Percentiles rank a stretch among this genome's conserved stretches.
These are phyloP conservation scores for Hippocampus kuda DNA, from an alignment of 2,797 vertebrate species.

Conservation along the genomic window DNA sequence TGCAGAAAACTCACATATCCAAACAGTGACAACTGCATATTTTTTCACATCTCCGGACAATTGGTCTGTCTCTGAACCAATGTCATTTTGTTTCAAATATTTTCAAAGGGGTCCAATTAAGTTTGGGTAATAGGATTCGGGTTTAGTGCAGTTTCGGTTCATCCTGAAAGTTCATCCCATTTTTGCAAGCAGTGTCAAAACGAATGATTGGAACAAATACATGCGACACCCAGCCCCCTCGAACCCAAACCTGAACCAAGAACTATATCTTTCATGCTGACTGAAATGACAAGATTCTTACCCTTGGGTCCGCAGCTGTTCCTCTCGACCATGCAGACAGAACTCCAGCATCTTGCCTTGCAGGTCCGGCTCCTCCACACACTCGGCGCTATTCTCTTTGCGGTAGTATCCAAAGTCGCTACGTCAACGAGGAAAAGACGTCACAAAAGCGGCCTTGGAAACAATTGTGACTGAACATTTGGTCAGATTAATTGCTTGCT, in stretches of 20 bases:
- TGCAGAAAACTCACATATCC: too few species aligned
- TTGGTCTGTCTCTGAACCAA: too few species aligned
- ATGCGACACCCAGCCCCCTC: not conserved
- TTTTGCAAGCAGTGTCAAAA: not conserved
- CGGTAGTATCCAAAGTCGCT: conserved; percentile 95
- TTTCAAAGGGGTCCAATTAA: too few species aligned
- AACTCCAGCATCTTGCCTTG: conserved; percentile 82
- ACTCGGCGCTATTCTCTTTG: conserved; percentile 78
- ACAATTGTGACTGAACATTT: not conserved
- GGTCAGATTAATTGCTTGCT: too few species aligned
- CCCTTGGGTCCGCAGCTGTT: conserved; percentile 82
- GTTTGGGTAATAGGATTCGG: too few species aligned
- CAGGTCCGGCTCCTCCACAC: conserved; percentile 81
- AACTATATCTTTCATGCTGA: not conserved
- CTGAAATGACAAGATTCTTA: conserved; percentile 35
- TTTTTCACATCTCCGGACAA: too few species aligned
- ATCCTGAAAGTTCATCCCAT: not conserved
- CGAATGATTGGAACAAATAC: not conserved
- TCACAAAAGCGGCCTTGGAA: not conserved
- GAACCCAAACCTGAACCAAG: not conserved
- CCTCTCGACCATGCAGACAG: conserved; percentile 80
- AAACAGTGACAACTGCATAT: too few species aligned
- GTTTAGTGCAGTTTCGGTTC: not conserved
- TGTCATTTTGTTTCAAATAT: too few species aligned
- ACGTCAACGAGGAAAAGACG: conserved; percentile 2